These are phyloP conservation scores for Montipora sp. DNA, from an alignment of 64 coral and sea anemone species.

Conservation along the genomic window DNA sequence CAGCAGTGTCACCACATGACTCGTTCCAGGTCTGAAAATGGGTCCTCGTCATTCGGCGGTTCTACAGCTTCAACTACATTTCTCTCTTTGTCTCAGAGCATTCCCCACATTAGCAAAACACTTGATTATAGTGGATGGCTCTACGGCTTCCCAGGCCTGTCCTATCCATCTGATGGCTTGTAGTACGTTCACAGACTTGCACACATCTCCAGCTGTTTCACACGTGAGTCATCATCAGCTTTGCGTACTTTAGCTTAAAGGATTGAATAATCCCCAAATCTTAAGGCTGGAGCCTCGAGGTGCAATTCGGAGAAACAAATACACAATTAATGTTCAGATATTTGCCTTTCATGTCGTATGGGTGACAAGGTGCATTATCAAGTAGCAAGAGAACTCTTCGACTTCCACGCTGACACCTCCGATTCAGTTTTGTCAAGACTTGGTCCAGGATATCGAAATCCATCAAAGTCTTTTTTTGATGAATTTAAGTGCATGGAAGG, in stretches of 20 bases:
- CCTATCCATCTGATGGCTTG: not conserved
- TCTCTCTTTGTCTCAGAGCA: too few relatives aligned
- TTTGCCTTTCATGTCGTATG: not conserved
- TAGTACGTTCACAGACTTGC: not conserved
- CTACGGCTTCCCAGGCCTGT: too few relatives aligned
- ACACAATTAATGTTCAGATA: not conserved
- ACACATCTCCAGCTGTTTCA: not conserved
- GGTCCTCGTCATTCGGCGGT: too few relatives aligned
- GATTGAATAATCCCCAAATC: constrained; percentile 9
- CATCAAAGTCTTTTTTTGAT: constrained; percentile 36
- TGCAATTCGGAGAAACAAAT: constrained; percentile 38
- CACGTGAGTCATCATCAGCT: not conserved
- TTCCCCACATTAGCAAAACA: too few relatives aligned
- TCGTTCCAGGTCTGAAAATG: too few relatives aligned
- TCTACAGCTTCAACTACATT: too few relatives aligned
- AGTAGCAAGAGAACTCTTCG: constrained; percentile 20
- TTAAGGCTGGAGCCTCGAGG: constrained; percentile 10
- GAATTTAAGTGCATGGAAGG: constrained; percentile 36
- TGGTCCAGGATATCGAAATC: constrained; percentile 30
- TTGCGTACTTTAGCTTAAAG: not conserved
- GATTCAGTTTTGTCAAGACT: constrained; percentile 5
- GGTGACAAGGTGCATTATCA: not conserved
- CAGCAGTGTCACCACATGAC: too few relatives aligned
- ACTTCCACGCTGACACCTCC: constrained; percentile 5
- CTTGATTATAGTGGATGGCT: too few relatives aligned